Conservation (phyloP, 2,888 invertebrate genomes). For the Papilio protenor region DNA sequence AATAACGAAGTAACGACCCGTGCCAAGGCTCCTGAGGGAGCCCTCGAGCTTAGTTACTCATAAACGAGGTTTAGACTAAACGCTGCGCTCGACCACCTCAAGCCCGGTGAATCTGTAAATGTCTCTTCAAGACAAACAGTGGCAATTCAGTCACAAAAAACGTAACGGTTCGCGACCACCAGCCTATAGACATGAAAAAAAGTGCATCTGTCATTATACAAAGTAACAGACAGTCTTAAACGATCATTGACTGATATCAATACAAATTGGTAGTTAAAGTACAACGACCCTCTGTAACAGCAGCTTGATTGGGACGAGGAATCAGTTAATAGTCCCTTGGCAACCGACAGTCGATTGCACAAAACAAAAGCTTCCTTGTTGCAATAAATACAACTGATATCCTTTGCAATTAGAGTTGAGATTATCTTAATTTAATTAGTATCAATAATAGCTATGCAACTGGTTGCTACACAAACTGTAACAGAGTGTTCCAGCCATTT, state of each 20-base stretch:
- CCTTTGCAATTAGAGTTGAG: neutral
- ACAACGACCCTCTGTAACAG: conserved; percentile 18
- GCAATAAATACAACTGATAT: neutral
- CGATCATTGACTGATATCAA: conserved; percentile 8
- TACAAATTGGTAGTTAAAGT: conserved; percentile 24
- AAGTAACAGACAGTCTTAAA: neutral
- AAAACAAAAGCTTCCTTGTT: neutral
- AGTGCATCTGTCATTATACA: neutral
- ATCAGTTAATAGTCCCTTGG: conserved; percentile 17
- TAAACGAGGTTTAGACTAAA: too few species aligned
- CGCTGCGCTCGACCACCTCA: too few species aligned
- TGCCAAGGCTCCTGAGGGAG: too few species aligned
- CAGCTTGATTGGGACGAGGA: conserved; percentile 8
- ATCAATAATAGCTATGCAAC: neutral
- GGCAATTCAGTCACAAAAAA: too few species aligned
- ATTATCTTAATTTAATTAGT: neutral
- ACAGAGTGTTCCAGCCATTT: neutral
- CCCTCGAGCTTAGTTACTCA: too few species aligned
- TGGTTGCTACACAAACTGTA: neutral
- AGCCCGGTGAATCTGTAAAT: too few species aligned
- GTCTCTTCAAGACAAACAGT: too few species aligned
- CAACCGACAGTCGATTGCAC: neutral
- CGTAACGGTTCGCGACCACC: too few species aligned
- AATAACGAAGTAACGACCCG: too few species aligned
- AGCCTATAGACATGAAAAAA: too few species aligned